Conservation (phyloP, 2,888 invertebrate genomes). For the Lasioglossum oenotherae region DNA sequence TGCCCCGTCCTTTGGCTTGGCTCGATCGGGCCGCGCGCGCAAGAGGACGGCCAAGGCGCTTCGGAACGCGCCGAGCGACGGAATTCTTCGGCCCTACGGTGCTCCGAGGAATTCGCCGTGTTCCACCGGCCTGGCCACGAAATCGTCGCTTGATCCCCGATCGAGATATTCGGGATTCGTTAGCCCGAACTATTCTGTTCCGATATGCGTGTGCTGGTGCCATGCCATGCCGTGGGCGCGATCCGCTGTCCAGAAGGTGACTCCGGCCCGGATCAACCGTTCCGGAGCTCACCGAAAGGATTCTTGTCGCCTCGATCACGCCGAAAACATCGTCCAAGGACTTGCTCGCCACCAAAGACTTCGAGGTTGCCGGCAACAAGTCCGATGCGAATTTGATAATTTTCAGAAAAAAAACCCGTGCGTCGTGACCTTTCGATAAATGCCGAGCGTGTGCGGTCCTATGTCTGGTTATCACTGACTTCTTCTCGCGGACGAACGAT, state of each 20-base stretch:
- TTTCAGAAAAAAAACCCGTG: not conserved
- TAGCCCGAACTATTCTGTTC: constrained; percentile 36
- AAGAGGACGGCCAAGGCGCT: constrained; percentile 21
- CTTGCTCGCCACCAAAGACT: not conserved
- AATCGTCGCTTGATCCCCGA: constrained; percentile 46
- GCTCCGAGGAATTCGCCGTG: constrained; percentile 61
- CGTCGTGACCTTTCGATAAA: not conserved
- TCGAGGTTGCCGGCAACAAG: not conserved
- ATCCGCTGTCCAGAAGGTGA: constrained; percentile 16
- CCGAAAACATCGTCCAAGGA: not conserved
- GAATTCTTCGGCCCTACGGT: constrained; percentile 55
- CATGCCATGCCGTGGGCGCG: not conserved
- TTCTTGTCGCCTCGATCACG: not conserved
- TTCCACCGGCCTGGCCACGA: constrained; percentile 23
- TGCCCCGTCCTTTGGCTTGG: constrained; percentile 56
- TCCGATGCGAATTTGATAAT: not conserved
- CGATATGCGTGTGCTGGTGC: constrained; percentile 33
- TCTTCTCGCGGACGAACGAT: not conserved
- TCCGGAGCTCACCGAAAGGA: not conserved
- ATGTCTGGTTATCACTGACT: not conserved
- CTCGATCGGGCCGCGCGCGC: constrained; percentile 58
- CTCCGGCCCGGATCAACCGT: not conserved
- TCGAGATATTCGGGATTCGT: constrained; percentile 52
- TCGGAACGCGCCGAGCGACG: constrained; percentile 67
- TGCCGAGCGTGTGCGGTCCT: not conserved